These are phyloP conservation scores for Marisa cornuarietis DNA, from an alignment of 1,140 invertebrate species.

Conservation along the genomic window DNA sequence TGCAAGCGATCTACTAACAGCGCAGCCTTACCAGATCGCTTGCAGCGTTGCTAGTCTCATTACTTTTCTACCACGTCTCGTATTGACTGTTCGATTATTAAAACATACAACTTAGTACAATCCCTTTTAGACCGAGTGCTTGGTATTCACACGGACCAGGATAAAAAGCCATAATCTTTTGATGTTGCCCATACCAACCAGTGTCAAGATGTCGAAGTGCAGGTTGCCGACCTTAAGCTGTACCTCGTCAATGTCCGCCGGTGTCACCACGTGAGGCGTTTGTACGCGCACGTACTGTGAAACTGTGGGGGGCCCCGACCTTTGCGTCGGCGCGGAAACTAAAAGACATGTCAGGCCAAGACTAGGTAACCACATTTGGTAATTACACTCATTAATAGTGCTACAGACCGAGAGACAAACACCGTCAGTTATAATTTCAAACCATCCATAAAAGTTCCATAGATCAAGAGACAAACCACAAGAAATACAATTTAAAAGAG, in stretches of 20 bases:
- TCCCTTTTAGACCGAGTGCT: neutral
- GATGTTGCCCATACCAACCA: slow-evolving; percentile 39
- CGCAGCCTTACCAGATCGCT: no score
- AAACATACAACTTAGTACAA: no score
- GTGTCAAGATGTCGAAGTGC: slow-evolving; percentile 56
- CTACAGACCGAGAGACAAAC: neutral
- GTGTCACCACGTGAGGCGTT: slow-evolving; percentile 39
- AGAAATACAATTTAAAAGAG: neutral
- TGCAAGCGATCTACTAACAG: no score
- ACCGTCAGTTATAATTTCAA: no score
- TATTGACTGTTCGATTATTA: no score
- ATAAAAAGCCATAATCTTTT: neutral
- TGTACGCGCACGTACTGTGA: slow-evolving; percentile 19
- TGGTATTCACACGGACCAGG: neutral
- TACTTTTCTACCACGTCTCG: no score
- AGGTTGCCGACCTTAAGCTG: slow-evolving; percentile 42
- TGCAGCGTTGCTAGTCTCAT: no score
- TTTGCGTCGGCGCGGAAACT: neutral
- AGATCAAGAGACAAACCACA: neutral
- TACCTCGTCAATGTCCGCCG: slow-evolving; percentile 43
- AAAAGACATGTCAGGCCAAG: neutral
- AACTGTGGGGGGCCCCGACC: slow-evolving; percentile 26
- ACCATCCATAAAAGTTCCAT: no score
- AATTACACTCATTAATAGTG: no score
- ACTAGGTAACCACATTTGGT: no score